Conservation (phyloP, 2,113 vertebrate species). For the Chunga burmeisteri region DNA sequence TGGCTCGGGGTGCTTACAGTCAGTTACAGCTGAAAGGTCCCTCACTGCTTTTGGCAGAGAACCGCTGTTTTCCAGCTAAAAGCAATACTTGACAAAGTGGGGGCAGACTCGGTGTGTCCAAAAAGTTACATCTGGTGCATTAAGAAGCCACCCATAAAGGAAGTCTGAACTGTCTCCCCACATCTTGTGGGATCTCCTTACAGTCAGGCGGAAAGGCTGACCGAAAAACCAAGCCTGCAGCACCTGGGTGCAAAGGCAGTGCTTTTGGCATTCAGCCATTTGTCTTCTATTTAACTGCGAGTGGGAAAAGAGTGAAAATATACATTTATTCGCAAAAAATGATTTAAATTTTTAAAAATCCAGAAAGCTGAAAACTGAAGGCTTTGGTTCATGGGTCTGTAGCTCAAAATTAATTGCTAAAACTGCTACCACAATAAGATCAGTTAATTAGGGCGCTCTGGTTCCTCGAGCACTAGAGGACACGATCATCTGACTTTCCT, state of each 20-base stretch:
- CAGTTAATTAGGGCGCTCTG: slow-evolving; percentile 52
- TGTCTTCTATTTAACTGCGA: not conserved
- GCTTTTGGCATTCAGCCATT: not conserved
- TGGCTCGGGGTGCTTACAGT: not conserved
- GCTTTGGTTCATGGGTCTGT: slow-evolving; percentile 2
- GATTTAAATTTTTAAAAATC: slow-evolving; percentile 56
- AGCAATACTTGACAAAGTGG: not conserved
- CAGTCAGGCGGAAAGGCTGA: not conserved
- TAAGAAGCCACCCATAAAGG: not conserved
- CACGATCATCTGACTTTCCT: slow-evolving; percentile 15
- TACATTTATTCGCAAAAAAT: slow-evolving; percentile 47
- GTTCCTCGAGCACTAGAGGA: slow-evolving; percentile 39
- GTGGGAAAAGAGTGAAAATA: not conserved
- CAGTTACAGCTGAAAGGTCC: not conserved
- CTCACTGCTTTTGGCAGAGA: not conserved
- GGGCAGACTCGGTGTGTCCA: rapidly evolving
- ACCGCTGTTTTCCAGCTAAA: not conserved
- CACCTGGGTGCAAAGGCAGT: not conserved
- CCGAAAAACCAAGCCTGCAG: not conserved
- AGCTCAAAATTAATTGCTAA: slow-evolving; percentile 68
- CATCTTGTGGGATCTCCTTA: not conserved
- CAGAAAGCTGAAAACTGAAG: slow-evolving; percentile 33
- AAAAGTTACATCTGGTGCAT: not conserved
- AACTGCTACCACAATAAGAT: slow-evolving; percentile 49
- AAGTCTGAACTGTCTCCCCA: not conserved